These are phyloP conservation scores for Cygnus olor DNA, from an alignment of 2,797 vertebrate species.

Conservation along the genomic window DNA sequence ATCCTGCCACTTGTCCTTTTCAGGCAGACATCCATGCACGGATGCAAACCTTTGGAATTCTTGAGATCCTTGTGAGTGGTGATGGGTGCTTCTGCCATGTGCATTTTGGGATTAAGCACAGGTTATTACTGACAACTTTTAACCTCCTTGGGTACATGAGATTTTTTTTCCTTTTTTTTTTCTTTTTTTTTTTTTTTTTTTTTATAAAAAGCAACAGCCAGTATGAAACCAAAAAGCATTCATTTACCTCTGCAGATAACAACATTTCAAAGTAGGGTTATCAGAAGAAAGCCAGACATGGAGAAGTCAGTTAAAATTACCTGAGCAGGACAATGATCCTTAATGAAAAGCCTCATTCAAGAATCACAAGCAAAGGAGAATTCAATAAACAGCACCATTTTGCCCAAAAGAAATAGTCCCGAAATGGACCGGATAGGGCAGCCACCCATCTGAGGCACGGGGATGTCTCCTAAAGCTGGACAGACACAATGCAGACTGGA, in stretches of 20 bases:
- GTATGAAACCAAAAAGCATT: background rate
- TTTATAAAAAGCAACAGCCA: background rate
- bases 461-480: background rate
- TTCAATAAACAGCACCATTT: background rate
- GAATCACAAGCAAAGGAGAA: background rate
- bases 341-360: background rate
- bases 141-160: background rate
- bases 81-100: background rate
- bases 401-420: background rate
- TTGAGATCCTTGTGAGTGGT: background rate
- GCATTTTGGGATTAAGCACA: background rate
- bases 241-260: background rate
- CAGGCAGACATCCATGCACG: rapidly evolving
- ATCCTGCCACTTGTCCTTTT: background rate
- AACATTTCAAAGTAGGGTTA: background rate
- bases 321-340: background rate
- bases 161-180: background rate
- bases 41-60: background rate
- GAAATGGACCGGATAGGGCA: background rate
- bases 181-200: background rate
- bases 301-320: background rate
- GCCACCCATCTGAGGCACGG: background rate
- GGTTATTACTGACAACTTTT: background rate
- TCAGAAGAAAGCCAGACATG: background rate
- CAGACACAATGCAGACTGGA: background rate